A percentile compares a stretch with the other conserved stretches of the same genome.
Evolutionary conservation across 2,113 vertebrate species (phyloP).

Genomic region (Channa argus): DNA sequence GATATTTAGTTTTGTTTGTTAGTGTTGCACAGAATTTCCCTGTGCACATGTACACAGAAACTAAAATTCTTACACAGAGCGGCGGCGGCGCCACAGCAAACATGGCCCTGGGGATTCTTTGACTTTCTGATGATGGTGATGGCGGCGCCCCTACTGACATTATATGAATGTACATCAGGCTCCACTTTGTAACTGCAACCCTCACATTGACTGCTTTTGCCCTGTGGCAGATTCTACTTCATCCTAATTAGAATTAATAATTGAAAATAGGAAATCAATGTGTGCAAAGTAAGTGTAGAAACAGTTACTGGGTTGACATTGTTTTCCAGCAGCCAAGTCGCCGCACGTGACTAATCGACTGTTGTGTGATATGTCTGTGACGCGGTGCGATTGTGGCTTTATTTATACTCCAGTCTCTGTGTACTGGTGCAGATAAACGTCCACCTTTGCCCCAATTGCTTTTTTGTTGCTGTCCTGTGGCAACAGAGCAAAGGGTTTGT

Average conservation of each 20-base stretch:
- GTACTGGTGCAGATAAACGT: constrained; percentile 47
- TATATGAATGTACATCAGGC: constrained; percentile 79
- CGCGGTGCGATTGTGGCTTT: constrained; percentile 44
- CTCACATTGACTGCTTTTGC: constrained; percentile 87
- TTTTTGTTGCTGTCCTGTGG: constrained; percentile 67
- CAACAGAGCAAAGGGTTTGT: constrained; percentile 65
- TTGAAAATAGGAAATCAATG: constrained; percentile 99
- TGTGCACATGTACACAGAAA: no score
- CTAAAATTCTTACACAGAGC: background rate
- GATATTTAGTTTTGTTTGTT: no score
- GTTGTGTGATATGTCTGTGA: constrained; percentile 36
- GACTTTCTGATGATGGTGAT: constrained; percentile 26
- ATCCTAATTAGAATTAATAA: constrained; percentile 99
- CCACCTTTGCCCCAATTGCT: constrained; percentile 54
- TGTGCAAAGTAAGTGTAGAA: constrained; percentile 91
- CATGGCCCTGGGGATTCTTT: background rate
- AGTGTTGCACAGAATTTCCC: no score
- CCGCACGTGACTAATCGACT: constrained; percentile 66
- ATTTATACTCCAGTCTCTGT: constrained; percentile 50
- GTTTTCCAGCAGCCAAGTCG: constrained; percentile 67
- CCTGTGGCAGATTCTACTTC: constrained; percentile 90
- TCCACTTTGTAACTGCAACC: constrained; percentile 48
- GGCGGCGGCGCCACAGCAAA: background rate
- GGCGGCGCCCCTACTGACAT: constrained; percentile 24
- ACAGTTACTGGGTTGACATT: constrained; percentile 89